Percentiles rank a stretch among this genome's conserved stretches.
Conservation (phyloP, 2,113 vertebrate species). For the Vicugna pacos region DNA sequence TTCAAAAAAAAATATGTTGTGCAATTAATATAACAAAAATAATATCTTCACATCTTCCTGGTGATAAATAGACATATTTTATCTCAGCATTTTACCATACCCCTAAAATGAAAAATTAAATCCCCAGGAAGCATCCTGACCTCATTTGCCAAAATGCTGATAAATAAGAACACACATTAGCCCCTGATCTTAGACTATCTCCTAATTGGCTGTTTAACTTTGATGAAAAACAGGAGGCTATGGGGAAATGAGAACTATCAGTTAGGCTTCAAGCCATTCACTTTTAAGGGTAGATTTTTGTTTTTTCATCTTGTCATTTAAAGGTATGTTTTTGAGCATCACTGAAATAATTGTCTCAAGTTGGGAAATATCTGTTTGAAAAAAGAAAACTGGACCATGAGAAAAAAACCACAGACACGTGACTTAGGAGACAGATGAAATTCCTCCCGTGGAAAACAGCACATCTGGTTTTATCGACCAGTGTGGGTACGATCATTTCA, state of each 20-base stretch:
- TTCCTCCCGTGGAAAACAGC: slow-evolving; percentile 9
- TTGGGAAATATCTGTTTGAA: slow-evolving; percentile 7
- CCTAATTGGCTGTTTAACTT: slow-evolving; percentile 38
- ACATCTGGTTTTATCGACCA: slow-evolving; percentile 36
- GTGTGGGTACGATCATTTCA: slow-evolving; percentile 8
- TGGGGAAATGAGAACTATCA: not conserved
- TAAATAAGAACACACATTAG: not conserved
- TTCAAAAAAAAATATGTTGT: not conserved
- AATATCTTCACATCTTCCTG: slow-evolving; percentile 10
- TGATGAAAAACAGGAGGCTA: slow-evolving; percentile 31
- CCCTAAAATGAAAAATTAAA: slow-evolving; percentile 63
- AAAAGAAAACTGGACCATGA: slow-evolving; percentile 18
- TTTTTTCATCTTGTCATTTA: not conserved
- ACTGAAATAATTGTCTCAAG: slow-evolving; percentile 41
- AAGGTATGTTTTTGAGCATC: not conserved
- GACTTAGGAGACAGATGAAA: slow-evolving; percentile 39
- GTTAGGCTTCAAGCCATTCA: not conserved
- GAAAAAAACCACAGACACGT: not conserved
- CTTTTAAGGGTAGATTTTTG: not conserved
- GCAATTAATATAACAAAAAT: slow-evolving; percentile 16
- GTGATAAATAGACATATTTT: slow-evolving; percentile 6
- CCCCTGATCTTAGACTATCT: not conserved
- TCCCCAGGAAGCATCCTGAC: slow-evolving; percentile 37
- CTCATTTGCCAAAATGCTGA: slow-evolving; percentile 39
- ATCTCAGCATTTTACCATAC: slow-evolving; percentile 13